A percentile compares a stretch with the other conserved stretches of the same genome.
Conservation (phyloP, 2,113 vertebrate species). For the Myotis brandtii region DNA sequence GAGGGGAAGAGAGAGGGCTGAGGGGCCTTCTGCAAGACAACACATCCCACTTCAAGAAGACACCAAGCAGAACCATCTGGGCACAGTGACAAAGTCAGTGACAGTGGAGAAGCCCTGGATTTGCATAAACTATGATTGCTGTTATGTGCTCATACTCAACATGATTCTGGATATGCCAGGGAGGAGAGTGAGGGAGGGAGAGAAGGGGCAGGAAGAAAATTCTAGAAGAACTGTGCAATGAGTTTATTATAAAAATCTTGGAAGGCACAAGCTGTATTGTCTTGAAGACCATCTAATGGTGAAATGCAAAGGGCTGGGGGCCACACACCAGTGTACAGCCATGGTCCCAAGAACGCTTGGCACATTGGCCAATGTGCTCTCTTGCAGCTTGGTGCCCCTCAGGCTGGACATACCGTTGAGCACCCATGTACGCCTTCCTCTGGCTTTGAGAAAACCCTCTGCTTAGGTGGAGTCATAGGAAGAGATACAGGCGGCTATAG, state of each 20-base stretch:
- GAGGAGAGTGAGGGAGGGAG: background rate
- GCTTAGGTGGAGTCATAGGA: background rate
- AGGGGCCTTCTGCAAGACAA: background rate
- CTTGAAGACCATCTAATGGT: background rate
- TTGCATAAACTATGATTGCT: background rate
- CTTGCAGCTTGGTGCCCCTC: background rate
- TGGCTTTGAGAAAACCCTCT: background rate
- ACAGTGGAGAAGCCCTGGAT: background rate
- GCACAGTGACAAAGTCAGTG: background rate
- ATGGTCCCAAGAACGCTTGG: background rate
- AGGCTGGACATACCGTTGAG: background rate
- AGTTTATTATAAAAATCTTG: background rate
- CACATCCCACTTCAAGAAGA: background rate
- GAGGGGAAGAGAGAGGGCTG: background rate
- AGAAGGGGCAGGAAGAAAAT: background rate
- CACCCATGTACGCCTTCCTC: background rate
- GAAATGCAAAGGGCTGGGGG: background rate
- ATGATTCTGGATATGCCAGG: too few species aligned
- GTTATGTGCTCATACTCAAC: background rate
- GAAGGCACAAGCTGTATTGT: background rate
- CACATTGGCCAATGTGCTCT: too few species aligned
- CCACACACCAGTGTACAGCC: rapidly evolving
- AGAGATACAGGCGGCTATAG: background rate
- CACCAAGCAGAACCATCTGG: background rate
- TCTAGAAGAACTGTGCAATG: background rate